Base-by-base conservation (phyloP, 2,113 vertebrate species). In the Podiceps cristatus region DNA sequence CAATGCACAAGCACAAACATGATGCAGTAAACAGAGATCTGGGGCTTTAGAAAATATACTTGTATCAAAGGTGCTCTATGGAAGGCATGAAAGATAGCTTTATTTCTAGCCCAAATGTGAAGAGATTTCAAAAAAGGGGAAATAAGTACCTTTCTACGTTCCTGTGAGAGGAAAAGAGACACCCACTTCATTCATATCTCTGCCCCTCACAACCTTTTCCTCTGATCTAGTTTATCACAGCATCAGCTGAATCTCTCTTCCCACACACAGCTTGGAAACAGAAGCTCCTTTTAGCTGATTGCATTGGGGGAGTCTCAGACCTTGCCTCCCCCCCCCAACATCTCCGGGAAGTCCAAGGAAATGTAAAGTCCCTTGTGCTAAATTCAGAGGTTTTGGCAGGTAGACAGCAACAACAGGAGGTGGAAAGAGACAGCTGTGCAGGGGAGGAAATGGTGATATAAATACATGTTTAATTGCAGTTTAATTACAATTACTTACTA, bases 401-500 rank as follows among this genome's bases (percentile, higher is more conserved):
- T 97, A 98, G 88, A 96, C 64, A 96, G 91, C 83, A 97, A 86
- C 97, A 94, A 85, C 92, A 96, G 96, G 95, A 97, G 96, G 93
- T 96, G 84, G 89, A 92, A 96, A 94, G 18, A 98, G 96, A 93
- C 98, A 98, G 98, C 98, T 98, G 98, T 95, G 93, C 33, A 66
- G 95, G 73, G 88, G 95, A 98, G 95, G 97, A 97, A 91, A 94
- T 93, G 88, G 97, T 80, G 98, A 97, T 98, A 98, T 98, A 98
- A 98, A 98, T 98, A 98, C 91, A 97, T 96, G 97, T 98, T 98
- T 98, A 98, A 98, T 98, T 98, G 98, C 97, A 97, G 97, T 97
- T 98, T 98, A 98, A 98, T 98, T 98, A 98, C 98, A 98, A 98
- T 98, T 98, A 98, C 98, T 98, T 98, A 98, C 97, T 92, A 98